Evolutionary conservation across 1,140 invertebrate genomes (phyloP), one percentile per base, ranked within the genome.

Genomic region (Halesus radiatus): DNA sequence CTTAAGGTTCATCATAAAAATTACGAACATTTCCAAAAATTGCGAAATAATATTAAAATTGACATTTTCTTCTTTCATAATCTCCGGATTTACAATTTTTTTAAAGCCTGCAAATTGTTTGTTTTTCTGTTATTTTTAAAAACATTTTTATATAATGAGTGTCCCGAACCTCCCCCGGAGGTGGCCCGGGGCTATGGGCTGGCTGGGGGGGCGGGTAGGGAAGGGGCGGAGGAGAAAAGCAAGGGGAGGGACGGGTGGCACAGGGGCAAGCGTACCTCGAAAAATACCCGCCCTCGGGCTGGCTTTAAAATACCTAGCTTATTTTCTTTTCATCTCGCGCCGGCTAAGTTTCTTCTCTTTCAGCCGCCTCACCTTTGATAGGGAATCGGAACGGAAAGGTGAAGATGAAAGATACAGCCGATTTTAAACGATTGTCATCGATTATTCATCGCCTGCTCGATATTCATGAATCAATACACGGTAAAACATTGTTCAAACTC

Each of bases 311-410:
- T 76, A 75, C 54, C 53, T 53, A 79, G 81, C 78, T 82, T 82
- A 82, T 82, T 82, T 82, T 82, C 81, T 82, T 82, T 82, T 82
- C 81, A 82, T 82, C 81, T 82, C 80, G 53, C 76, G 58, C 70
- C 62, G 68, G 64, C 58, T 68, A 76, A 82, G 81, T 79, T 45
- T 45, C 37, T 45, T 45, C 37, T 45, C 37, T 45, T 45, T 45
- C 37, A 45, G 37, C 8, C 50, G 78, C 74, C 80, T 77, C 77
- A 75, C 60, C 72, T 75, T 75, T 75, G 72, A 75, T 52, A 53
- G 45, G 23, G 68, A 53, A 53, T 72, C 68, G 20, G 26, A 18
- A 20, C 18, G 4, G 45, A 72, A 72, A 72, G 66, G 66, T 52
- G 18, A 50, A 53, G 68, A 53, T 72, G 68, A 52, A 66, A 66